A percentile compares a stretch with the other conserved stretches of the same genome.
phyloP scores from a whole-genome alignment of 2,113 vertebrate species.

The Engraulis encrasicolus region DNA sequence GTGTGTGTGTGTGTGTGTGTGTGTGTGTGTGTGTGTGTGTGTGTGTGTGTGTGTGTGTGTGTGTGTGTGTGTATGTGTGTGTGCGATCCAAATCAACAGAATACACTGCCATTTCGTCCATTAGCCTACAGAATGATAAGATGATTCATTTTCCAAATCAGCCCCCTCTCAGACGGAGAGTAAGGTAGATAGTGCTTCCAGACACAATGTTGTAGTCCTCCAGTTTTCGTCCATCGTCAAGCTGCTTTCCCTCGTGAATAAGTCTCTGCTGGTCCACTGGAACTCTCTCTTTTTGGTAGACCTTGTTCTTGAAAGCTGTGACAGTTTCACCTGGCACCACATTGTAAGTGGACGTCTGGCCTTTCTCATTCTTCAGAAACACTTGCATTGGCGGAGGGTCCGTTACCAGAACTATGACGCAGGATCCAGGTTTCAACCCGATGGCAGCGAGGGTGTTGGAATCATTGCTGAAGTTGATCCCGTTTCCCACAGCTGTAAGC shows the following conservation, averaged over 20 bases:
- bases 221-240: slow-evolving; percentile 45
- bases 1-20: too few relatives aligned
- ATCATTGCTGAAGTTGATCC: slow-evolving; percentile 41
- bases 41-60: too few relatives aligned
- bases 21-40: too few relatives aligned
- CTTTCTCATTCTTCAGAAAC: slow-evolving; percentile 62
- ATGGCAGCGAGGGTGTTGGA: slow-evolving; percentile 27
- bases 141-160: slow-evolving; percentile 37
- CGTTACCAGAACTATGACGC: slow-evolving; percentile 60
- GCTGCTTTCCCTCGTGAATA: slow-evolving; percentile 47
- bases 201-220: slow-evolving; percentile 56
- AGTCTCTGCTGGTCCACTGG: slow-evolving; percentile 64
- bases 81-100: too few relatives aligned
- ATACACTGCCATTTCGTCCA: too few relatives aligned
- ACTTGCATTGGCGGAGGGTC: slow-evolving; percentile 56
- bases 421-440: slow-evolving; percentile 52
- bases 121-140: too few relatives aligned
- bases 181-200: slow-evolving; percentile 61
- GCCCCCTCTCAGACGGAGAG: slow-evolving; percentile 63
- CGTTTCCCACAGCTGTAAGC: slow-evolving; percentile 54
- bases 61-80: too few relatives aligned
- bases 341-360: slow-evolving; percentile 45
- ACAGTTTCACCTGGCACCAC: slow-evolving; percentile 55
- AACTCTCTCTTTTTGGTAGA: slow-evolving; percentile 48
- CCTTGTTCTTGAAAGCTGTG: slow-evolving; percentile 49